Percentiles rank a stretch among this genome's conserved stretches.
Conservation (phyloP, 2,797 vertebrate species). For the Heliangelus exortis region DNA sequence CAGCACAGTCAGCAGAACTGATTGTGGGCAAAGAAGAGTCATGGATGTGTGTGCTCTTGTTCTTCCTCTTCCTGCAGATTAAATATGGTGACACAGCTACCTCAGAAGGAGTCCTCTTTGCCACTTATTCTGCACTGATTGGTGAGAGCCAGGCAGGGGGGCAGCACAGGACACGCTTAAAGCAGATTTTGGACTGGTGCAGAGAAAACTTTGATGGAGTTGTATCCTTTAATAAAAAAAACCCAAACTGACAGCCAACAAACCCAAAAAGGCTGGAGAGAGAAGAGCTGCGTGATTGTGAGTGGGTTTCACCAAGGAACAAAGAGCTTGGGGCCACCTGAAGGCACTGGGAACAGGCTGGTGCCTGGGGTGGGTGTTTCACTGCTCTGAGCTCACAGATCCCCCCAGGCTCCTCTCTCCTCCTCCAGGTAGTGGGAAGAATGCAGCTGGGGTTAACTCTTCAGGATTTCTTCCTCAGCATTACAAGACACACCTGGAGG, state of each 20-base stretch:
- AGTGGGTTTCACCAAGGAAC: not conserved
- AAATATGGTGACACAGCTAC: conserved; percentile 99
- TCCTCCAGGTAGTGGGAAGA: not conserved
- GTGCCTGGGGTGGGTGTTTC: not conserved
- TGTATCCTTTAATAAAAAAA: conserved; percentile 85
- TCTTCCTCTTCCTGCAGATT: conserved; percentile 80
- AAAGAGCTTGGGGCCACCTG: not conserved
- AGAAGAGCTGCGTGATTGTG: not conserved
- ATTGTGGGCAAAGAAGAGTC: not conserved
- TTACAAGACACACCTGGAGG: not conserved
- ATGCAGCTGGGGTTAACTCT: not conserved
- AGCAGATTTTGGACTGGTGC: conserved; percentile 98
- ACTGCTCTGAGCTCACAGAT: not conserved
- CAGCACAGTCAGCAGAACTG: fast-evolving
- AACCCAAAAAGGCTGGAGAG: not conserved
- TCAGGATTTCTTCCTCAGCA: not conserved
- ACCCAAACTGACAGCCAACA: too few relatives aligned
- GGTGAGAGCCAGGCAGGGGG: conserved; percentile 98
- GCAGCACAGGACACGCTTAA: conserved; percentile 93
- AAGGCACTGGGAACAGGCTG: not conserved
- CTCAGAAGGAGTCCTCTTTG: conserved; percentile 98
- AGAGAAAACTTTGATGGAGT: conserved; percentile 93
- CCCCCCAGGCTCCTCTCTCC: not conserved
- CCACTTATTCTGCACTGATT: conserved; percentile 96
- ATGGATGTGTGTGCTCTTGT: not conserved